A percentile compares a stretch with the other conserved stretches of the same genome.
Evolutionary conservation across 2,888 invertebrate species (phyloP).

Genomic region (Keiferia lycopersicella): DNA sequence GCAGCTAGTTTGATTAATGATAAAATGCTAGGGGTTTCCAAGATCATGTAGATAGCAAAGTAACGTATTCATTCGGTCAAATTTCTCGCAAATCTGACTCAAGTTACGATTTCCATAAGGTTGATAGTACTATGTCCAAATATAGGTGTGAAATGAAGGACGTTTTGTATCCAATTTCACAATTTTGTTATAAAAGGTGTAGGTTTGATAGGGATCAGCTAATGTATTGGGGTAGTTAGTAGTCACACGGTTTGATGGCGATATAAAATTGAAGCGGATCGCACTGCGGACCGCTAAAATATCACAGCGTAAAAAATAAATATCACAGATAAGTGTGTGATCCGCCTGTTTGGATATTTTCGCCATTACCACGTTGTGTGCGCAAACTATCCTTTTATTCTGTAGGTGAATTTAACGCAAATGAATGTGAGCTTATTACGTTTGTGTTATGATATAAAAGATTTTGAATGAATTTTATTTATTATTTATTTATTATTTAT

Average conservation of each 20-base stretch:
- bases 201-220: slow-evolving; percentile 13
- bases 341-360: too few species aligned
- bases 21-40: slow-evolving; percentile 26
- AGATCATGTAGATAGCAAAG: slow-evolving; percentile 28
- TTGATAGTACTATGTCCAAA: neutral
- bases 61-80: slow-evolving; percentile 28
- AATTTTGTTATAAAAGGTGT: slow-evolving; percentile 15
- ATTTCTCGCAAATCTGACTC: neutral
- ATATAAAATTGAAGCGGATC: neutral
- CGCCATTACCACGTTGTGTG: too few species aligned
- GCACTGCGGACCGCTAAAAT: too few species aligned
- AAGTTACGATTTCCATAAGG: neutral
- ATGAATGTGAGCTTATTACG: too few species aligned
- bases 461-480: too few species aligned
- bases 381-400: too few species aligned
- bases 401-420: too few species aligned
- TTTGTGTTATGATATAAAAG: too few species aligned
- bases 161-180: slow-evolving; percentile 16
- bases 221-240: slow-evolving; percentile 19
- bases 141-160: slow-evolving; percentile 6
- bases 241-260: neutral
- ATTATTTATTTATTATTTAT: too few species aligned
- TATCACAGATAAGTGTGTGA: too few species aligned
- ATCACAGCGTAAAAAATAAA: too few species aligned
- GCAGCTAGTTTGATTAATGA: slow-evolving; percentile 29